Percentiles rank a stretch among this genome's conserved stretches.
These are phyloP conservation scores for Papilio xuthus DNA, from an alignment of 1,140 invertebrate species.

Conservation along the genomic window DNA sequence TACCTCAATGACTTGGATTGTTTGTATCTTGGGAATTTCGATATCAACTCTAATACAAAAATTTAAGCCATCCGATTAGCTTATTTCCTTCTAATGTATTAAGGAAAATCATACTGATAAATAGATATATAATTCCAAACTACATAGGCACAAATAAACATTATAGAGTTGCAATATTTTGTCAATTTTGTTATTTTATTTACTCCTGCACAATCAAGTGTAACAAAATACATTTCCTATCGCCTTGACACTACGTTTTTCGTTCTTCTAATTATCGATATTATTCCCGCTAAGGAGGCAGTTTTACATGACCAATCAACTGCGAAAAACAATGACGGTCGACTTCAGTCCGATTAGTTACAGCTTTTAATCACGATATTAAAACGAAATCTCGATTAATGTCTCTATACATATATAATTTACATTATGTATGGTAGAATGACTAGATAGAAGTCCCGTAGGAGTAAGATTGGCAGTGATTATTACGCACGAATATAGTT, in stretches of 20 bases:
- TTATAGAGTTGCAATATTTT: not conserved
- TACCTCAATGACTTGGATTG: too few relatives aligned
- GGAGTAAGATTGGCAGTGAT: too few relatives aligned
- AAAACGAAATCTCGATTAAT: not conserved
- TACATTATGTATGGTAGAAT: not conserved
- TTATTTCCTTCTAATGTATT: too few relatives aligned
- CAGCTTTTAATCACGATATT: conserved; percentile 18
- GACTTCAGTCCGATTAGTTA: conserved; percentile 40
- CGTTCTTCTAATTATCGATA: conserved; percentile 54
- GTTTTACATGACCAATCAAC: conserved; percentile 77
- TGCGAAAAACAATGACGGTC: conserved; percentile 59
- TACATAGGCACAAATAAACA: not conserved
- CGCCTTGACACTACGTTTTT: conserved; percentile 66
- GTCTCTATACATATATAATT: not conserved
- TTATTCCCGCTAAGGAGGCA: conserved; percentile 54
- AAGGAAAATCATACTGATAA: too few relatives aligned
- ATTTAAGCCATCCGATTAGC: too few relatives aligned
- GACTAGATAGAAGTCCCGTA: too few relatives aligned
- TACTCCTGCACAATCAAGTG: conserved; percentile 9
- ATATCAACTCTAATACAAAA: too few relatives aligned
- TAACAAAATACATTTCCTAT: conserved; percentile 50
- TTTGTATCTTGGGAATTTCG: too few relatives aligned
- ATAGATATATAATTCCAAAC: too few relatives aligned
- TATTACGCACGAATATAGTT: too few relatives aligned
- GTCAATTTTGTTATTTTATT: not conserved